Conservation (phyloP, 2,888 invertebrate species). For the Lasioglossum vierecki region DNA sequence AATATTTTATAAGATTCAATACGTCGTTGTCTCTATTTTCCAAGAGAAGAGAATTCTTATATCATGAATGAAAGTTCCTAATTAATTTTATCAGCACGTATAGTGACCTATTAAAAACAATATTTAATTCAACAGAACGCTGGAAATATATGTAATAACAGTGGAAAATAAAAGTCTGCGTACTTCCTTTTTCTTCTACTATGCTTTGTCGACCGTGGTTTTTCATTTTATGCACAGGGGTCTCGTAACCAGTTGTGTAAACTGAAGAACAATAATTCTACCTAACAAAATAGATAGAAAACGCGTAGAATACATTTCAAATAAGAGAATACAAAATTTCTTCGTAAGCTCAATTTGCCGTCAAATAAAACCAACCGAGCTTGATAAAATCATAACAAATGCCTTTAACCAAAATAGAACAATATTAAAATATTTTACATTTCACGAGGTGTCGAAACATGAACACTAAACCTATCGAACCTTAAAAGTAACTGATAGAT, state of each 20-base stretch:
- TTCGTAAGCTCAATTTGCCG: not conserved
- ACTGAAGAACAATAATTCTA: not conserved
- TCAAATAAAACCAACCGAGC: not conserved
- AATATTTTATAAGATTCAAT: not conserved
- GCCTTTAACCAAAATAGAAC: not conserved
- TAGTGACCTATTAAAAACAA: not conserved
- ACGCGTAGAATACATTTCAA: not conserved
- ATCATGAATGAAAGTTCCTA: not conserved
- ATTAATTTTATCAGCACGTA: not conserved
- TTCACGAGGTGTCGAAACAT: too few relatives aligned
- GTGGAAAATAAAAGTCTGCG: not conserved
- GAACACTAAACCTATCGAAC: too few relatives aligned
- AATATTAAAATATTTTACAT: too few relatives aligned
- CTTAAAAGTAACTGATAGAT: too few relatives aligned
- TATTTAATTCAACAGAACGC: not conserved
- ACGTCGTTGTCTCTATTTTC: not conserved
- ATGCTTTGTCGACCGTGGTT: not conserved
- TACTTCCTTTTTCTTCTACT: not conserved
- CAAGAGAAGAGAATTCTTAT: not conserved
- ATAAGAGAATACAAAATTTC: not conserved
- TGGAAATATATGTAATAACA: not conserved
- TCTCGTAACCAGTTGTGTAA: not conserved
- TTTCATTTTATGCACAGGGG: not conserved
- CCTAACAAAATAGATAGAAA: not conserved
- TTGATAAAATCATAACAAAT: not conserved